phyloP scores from a whole-genome alignment of 2,888 invertebrate genomes.

The Napeogenes sylphis region DNA sequence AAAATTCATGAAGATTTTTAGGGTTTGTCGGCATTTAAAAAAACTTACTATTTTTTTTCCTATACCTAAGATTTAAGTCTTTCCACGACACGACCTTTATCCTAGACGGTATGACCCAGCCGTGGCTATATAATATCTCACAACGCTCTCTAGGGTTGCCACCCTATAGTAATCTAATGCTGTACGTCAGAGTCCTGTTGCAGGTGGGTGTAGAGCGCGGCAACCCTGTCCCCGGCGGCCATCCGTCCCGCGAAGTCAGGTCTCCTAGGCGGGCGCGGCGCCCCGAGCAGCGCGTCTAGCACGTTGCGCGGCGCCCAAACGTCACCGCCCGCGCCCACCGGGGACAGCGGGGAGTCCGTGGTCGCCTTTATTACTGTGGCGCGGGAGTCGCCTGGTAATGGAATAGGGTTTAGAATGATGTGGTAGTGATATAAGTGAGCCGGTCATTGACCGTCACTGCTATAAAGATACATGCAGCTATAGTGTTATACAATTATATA shows the following conservation, averaged over 20 bases:
- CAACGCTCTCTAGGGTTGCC: too few relatives aligned
- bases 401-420: neutral
- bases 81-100: too few relatives aligned
- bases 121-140: too few relatives aligned
- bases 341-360: slow-evolving; percentile 91
- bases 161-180: slow-evolving; percentile 36
- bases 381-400: slow-evolving; percentile 55
- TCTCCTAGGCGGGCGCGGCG: slow-evolving; percentile 71
- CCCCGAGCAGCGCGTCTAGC: slow-evolving; percentile 74
- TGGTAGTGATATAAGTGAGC: too few relatives aligned
- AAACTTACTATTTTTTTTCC: too few relatives aligned
- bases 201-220: slow-evolving; percentile 86
- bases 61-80: too few relatives aligned
- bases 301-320: slow-evolving; percentile 72
- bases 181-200: slow-evolving; percentile 62
- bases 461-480: too few relatives aligned
- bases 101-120: too few relatives aligned
- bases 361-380: slow-evolving; percentile 81
- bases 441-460: too few relatives aligned
- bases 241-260: slow-evolving; percentile 82
- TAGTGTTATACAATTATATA: too few relatives aligned
- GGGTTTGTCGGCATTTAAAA: too few relatives aligned
- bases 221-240: slow-evolving; percentile 80
- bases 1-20: too few relatives aligned
- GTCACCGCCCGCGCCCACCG: slow-evolving; percentile 78